Base-by-base conservation (phyloP, 2,888 invertebrate species). In the Lamellibrachia satsuma region DNA sequence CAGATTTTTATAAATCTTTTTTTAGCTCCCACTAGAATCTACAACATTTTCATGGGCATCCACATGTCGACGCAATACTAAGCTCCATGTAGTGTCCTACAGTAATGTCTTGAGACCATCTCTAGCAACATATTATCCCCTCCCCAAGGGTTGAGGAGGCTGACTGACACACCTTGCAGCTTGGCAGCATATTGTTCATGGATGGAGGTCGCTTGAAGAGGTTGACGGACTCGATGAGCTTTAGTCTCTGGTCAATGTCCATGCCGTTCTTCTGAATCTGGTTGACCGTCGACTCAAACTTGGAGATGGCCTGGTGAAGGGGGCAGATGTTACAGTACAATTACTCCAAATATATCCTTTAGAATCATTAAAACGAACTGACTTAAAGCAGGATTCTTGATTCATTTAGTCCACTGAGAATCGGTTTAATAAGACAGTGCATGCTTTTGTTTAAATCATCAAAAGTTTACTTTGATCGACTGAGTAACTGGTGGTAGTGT, bases 241-340 rank as follows among this genome's bases (percentile, higher is more conserved):
- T 92, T 39, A 96, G 94, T 92, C 96, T 94, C 92, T 96, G 95
- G 93, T 96, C 95, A 90, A 96, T 96, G 94, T 96, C 96, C 92
- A 95, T 95, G 60, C 96, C 96, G 94, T 97, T 97, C 95, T 96
- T 96, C 94, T 97, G 96, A 9, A 97, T 96, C 93, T 97, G 96
- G 94, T 96, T 96, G n/a, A 97, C 96, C 92, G 97, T 95, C 90
- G 97, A 96, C 93, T 96, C 96, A 94, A 97, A 96, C 94, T 97
- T 96, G 92, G 96, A 96, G 92, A 97, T 97, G 11, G 96, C 96
- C 96, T 96, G 94, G 22, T 93, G 94, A 92, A 90, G 93, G 90
- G 93, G 27, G 22, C 11, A 55, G 11, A 90, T 90, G n/a, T 22
- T 90, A 39, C 39, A 39, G 39, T 39, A 39, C 39, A 39, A 39